Conservation (phyloP, 2,113 vertebrate genomes). For the Tamias sibiricus region DNA sequence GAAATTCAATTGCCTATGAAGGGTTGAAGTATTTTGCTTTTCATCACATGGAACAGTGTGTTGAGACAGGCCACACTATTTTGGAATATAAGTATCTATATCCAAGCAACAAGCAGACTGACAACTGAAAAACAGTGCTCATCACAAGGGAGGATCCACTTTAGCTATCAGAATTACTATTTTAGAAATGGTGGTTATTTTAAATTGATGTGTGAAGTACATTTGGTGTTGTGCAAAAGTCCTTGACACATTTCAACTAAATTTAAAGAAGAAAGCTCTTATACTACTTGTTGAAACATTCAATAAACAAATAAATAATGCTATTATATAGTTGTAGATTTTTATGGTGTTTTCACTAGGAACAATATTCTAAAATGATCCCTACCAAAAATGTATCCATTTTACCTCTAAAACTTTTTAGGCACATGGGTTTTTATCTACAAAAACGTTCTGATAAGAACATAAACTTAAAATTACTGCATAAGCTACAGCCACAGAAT, state of each 20-base stretch:
- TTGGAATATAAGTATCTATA: slow-evolving; percentile 61
- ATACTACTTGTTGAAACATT: background rate
- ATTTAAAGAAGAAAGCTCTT: slow-evolving; percentile 9
- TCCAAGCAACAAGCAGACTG: slow-evolving; percentile 54
- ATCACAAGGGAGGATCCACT: background rate
- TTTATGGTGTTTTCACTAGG: background rate
- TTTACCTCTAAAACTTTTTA: background rate
- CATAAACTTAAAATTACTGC: slow-evolving; percentile 11
- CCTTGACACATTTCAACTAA: background rate
- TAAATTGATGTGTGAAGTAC: slow-evolving; percentile 28
- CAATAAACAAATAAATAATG: background rate
- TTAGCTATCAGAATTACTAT: slow-evolving; percentile 42
- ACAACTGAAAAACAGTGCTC: slow-evolving; percentile 7
- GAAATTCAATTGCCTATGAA: slow-evolving; percentile 20
- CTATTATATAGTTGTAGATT: background rate
- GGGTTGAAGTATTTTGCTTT: background rate
- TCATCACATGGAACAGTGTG: slow-evolving; percentile 31
- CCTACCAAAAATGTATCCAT: background rate
- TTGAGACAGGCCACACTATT: slow-evolving; percentile 55
- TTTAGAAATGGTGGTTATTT: slow-evolving; percentile 59
- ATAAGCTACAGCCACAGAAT: background rate
- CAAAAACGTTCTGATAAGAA: background rate
- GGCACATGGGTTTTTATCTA: background rate
- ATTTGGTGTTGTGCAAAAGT: background rate
- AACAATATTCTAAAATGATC: background rate